Conservation (phyloP, 2,888 invertebrate genomes). For the Sarcophaga subvicina region DNA sequence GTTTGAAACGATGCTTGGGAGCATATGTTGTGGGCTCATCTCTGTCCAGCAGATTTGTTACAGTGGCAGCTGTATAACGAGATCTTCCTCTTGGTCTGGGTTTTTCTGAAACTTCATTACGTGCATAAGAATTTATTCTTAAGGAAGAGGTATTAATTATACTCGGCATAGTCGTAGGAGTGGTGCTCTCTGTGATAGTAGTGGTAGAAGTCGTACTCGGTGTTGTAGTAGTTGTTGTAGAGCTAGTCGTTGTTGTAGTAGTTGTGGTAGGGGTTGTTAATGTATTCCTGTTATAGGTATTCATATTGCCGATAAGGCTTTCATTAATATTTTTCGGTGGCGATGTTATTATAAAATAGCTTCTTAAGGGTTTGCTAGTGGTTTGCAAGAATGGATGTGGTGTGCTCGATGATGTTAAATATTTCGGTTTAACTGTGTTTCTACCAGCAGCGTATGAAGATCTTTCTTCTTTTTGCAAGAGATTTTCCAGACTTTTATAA, state of each 20-base stretch:
- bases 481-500: slow-evolving; percentile 83
- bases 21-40: slow-evolving; percentile 81
- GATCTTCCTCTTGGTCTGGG: slow-evolving; percentile 78
- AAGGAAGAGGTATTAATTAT: slow-evolving; percentile 75
- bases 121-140: slow-evolving; percentile 43
- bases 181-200: slow-evolving; percentile 60
- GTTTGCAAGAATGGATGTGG: slow-evolving; percentile 72
- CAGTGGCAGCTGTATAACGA: slow-evolving; percentile 78
- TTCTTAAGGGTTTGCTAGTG: slow-evolving; percentile 75
- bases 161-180: slow-evolving; percentile 72
- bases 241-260: slow-evolving; percentile 61
- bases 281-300: slow-evolving; percentile 37
- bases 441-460: slow-evolving; percentile 74
- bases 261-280: background rate
- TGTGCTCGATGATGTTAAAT: slow-evolving; percentile 68
- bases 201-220: slow-evolving; percentile 64
- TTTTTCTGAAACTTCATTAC: slow-evolving; percentile 66
- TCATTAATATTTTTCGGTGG: slow-evolving; percentile 72
- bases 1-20: slow-evolving; percentile 76
- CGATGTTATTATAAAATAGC: slow-evolving; percentile 76
- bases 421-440: slow-evolving; percentile 75
- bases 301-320: slow-evolving; percentile 74
- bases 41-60: slow-evolving; percentile 73
- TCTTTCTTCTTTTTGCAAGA: slow-evolving; percentile 80
- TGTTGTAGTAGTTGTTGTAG: slow-evolving; percentile 65